phyloP scores from a whole-genome alignment of 2,797 vertebrate genomes.

The Arnoldichthys spilopterus region DNA sequence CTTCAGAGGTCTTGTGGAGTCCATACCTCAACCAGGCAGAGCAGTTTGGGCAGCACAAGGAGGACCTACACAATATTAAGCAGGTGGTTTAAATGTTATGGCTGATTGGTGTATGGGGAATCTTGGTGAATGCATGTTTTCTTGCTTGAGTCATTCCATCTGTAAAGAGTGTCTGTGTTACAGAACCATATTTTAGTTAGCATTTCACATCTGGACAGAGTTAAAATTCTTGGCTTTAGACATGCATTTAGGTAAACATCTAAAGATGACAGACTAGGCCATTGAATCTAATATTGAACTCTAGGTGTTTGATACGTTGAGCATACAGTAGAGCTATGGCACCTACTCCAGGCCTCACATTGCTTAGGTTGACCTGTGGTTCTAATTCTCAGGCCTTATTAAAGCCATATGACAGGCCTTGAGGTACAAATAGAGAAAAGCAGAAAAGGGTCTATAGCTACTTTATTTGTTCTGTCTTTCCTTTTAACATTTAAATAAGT shows the following conservation, averaged over 20 bases:
- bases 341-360: constrained; percentile 2
- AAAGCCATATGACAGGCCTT: constrained; percentile 26
- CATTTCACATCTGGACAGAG: constrained; percentile 1
- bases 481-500: neutral
- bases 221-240: constrained; percentile 16
- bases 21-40: no score
- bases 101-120: no score
- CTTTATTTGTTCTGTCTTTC: neutral
- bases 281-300: neutral
- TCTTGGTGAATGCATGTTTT: neutral
- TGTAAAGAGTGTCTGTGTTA: neutral
- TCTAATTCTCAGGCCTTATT: constrained; percentile 30
- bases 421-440: constrained; percentile 14
- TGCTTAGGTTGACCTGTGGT: constrained; percentile 14
- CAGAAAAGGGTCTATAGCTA: neutral
- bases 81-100: no score
- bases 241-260: constrained; percentile 14
- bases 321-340: neutral
- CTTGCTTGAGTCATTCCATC: constrained; percentile 5
- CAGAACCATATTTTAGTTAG: neutral
- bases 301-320: constrained; percentile 10
- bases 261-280: neutral
- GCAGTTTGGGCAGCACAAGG: no score
- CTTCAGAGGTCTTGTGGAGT: no score
- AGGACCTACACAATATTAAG: no score